Evolutionary conservation across 2,888 invertebrate genomes (phyloP).

Genomic region (Drosophila histrio): DNA sequence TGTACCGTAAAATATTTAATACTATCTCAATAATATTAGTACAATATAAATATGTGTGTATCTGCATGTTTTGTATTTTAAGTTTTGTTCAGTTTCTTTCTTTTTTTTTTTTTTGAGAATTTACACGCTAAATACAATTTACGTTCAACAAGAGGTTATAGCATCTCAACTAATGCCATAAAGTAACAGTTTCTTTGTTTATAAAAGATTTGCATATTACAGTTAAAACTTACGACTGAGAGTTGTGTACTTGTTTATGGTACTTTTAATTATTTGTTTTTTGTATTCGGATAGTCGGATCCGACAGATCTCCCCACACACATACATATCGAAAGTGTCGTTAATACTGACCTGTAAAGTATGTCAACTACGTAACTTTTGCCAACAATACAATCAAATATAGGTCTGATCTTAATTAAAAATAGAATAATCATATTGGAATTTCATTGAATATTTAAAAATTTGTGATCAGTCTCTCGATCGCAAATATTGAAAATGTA

Average conservation of each 20-base stretch:
- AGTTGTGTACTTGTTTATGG: constrained; percentile 63
- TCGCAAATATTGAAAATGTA: constrained; percentile 11
- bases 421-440: neutral
- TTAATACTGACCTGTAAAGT: constrained; percentile 70
- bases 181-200: constrained; percentile 69
- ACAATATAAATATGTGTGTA: constrained; percentile 55
- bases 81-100: neutral
- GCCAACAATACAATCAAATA: constrained; percentile 8
- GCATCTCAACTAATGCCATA: constrained; percentile 70
- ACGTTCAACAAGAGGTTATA: constrained; percentile 77
- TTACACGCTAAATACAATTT: constrained; percentile 69
- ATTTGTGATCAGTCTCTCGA: neutral
- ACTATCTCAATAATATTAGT: constrained; percentile 59
- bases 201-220: constrained; percentile 68
- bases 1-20: constrained; percentile 63
- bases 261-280: constrained; percentile 40
- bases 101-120: constrained; percentile 37
- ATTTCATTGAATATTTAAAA: neutral
- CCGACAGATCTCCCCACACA: neutral
- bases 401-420: constrained; percentile 12
- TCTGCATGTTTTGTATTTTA: constrained; percentile 11
- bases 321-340: constrained; percentile 7
- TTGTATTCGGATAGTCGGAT: constrained; percentile 34
- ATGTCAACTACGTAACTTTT: constrained; percentile 21
- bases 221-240: constrained; percentile 75